phyloP scores from a whole-genome alignment of 2,888 invertebrate genomes.

The Drosophila meridionalis region DNA sequence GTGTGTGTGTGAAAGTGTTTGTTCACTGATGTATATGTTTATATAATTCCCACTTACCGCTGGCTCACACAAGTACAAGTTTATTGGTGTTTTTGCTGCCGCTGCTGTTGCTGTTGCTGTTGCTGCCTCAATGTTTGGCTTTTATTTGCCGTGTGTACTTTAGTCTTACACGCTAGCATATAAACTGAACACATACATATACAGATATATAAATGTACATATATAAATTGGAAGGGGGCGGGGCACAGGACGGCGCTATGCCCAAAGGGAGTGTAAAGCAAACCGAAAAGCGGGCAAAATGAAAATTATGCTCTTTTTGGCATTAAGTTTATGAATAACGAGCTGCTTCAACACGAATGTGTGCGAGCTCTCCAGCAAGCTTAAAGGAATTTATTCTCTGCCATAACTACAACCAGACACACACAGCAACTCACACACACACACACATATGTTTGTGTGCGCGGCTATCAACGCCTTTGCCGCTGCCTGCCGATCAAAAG shows the following conservation, averaged over 20 bases:
- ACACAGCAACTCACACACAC: neutral
- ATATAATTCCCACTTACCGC: conserved; percentile 74
- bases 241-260: neutral
- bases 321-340: conserved; percentile 79
- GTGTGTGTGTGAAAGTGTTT: conserved; percentile 27
- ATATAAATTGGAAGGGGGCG: neutral
- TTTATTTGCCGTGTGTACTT: conserved; percentile 65
- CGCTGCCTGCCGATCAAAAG: conserved; percentile 71
- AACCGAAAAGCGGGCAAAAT: conserved; percentile 65
- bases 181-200: neutral
- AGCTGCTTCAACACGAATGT: conserved; percentile 46
- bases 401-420: conserved; percentile 62
- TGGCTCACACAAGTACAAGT: conserved; percentile 59
- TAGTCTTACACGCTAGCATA: conserved; percentile 17
- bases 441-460: conserved; percentile 10
- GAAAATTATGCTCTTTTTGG: conserved; percentile 78
- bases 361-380: conserved; percentile 55
- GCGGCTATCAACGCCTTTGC: conserved; percentile 29
- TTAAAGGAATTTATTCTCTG: conserved; percentile 68
- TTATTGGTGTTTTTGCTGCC: conserved; percentile 55
- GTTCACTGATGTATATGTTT: conserved; percentile 58
- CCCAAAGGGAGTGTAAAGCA: conserved; percentile 51
- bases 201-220: neutral
- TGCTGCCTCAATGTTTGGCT: conserved; percentile 62
- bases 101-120: conserved; percentile 4